Base-by-base conservation (phyloP, 2,113 vertebrate genomes). In the Phaetusa simplex region DNA sequence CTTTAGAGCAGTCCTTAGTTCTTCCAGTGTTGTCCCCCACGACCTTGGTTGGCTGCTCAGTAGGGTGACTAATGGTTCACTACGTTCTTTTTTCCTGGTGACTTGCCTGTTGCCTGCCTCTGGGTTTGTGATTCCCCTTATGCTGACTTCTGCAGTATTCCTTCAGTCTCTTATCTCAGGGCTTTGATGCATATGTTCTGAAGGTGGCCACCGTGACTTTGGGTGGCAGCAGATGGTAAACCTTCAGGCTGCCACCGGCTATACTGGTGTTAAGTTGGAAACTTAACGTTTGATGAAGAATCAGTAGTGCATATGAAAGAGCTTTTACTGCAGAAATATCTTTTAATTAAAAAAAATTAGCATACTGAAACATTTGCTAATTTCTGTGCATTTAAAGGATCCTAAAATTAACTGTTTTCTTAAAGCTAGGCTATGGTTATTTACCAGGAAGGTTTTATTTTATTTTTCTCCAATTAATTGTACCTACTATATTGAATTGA, bases 171-270 rank as follows among this genome's bases (percentile, higher is more conserved):
- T 98, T 98, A 98, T 99, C 98, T 99, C 97, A 95, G 97, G 97
- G 98, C 99, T 99, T 98, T 98, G 98, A 98, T 98, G 98, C 99
- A 97, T 98, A 97, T 98, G 99, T 99, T 98, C 97, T 98, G 98
- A 99, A 99, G 98, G 98, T 98, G 98, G 98, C 98, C 98, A 98
- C 96, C 92, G 98, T 97, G 98, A 98, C 98, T 98, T 98, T 97
- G 98, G 98, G 97, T 98, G 96, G 98, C 98, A 98, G 98, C 99
- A 99, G 99, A 99, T 99, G 99, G 99, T 97, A 98, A 98, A 98
- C 98, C 99, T 98, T 99, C 98, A 98, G 98, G 98, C 98, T 97
- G 98, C 98, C 98, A 98, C 98, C 95, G 97, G 98, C 98, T 98
- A 98, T 93, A 97, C 98, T 98, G 98, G 98, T 98, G 98, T 97